Base-by-base conservation (phyloP, 1,140 invertebrate genomes). In the Musca domestica region DNA sequence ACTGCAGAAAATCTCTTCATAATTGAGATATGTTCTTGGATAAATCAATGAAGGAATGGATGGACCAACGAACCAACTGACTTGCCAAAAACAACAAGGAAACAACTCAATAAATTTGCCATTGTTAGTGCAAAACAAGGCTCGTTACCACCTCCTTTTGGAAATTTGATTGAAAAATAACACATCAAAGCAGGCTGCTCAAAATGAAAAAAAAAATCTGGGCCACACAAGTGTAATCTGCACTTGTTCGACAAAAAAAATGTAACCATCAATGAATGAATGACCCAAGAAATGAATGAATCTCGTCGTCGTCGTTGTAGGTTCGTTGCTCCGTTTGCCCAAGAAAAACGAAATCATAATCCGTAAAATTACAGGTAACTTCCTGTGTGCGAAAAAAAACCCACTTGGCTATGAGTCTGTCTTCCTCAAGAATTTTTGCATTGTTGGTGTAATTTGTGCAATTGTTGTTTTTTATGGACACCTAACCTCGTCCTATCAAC, bases 311-410 rank as follows among this genome's bases (percentile, higher is more conserved):
- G 20, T 19, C 2, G 20, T 51, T 51, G n/a, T 20, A 46, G 10
- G 3, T 12, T 12, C 1, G 15, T 3, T 46, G 10, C 41, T 46
- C 3, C 15, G 15, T 46, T 12, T 9, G 17, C 48, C 6, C n/a
- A 52, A 61, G 9, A 34, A 5, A 25, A 23, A 61, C 15, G 56
- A 19, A 61, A 5, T 61, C 56, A 61, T 61, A 61, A 61, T 61
- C 56, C 56, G 56, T 61, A 61, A 61, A 61, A 61, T 61, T 61
- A 61, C 56, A 61, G 56, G 56, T 61, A 61, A 61, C 56, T 61
- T 61, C 56, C 56, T 61, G 56, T 61, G 56, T 61, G 56, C 56
- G 34, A 61, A 61, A 61, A 30, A 20, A 58, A 15, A 41, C n/a
- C 15, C 20, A 54, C 12, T 30, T 41, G 6, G 34, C 34, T 41